Base-by-base conservation (phyloP, 1,140 invertebrate species). In the Halictus rubicundus region DNA sequence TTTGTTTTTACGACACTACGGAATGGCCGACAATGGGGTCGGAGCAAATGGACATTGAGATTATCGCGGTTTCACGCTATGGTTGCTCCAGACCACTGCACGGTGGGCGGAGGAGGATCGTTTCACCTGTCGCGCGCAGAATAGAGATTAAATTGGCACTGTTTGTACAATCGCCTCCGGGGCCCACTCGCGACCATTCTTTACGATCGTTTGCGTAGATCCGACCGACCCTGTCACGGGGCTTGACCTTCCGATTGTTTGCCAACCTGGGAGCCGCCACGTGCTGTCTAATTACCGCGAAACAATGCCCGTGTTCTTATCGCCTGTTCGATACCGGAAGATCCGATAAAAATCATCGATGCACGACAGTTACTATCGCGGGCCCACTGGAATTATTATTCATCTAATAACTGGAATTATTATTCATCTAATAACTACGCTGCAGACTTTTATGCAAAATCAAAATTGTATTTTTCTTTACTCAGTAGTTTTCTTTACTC, bases 11-110 rank as follows among this genome's bases (percentile, higher is more conserved):
- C 70, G 49, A n/a, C 1, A 49, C 57, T 65, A 42, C 46, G 61
- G 61, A 79, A 73, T 42, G 70, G 32, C 6, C 61, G 61, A 64
- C 57, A 80, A 80, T 57, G 76, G 61, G 39, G 39, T 32, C 25
- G 64, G 66, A 64, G 63, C 64, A 73, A 85, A 80, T 77, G 82
- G 72, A 76, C 80, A 82, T 75, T 52, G 83, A 85, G 83, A 86
- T 86, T 85, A 86, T 86, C 83, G 83, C 74, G 84, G 80, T 85
- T 86, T 86, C 68, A 79, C 84, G 84, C 80, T 82, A 85, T 78
- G 65, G 68, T 64, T 73, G 69, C 63, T 60, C n/a, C 69, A 79
- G 70, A 75, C 42, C 49, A 59, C 78, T 27, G 60, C 9, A 57
- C 49, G 59, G 49, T 73, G 73, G 69, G 83, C 69, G 84, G 79